These are phyloP conservation scores for Drosophila kuntzei DNA, from an alignment of 2,888 invertebrate species.

Conservation along the genomic window DNA sequence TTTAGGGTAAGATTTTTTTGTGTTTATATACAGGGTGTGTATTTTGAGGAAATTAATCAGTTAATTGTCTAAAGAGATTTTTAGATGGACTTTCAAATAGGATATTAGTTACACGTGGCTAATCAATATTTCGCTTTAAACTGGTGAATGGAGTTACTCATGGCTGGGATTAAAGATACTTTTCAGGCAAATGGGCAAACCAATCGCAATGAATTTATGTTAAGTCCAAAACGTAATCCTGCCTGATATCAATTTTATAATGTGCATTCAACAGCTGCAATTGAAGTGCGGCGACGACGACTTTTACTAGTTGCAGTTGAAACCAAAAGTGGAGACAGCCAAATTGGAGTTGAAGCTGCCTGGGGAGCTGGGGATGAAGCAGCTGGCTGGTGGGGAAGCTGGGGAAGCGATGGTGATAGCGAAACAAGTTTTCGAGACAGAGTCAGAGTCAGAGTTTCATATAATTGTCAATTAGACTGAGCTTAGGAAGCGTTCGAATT, in stretches of 20 bases:
- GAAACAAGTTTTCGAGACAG: constrained; percentile 56
- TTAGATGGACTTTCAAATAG: neutral
- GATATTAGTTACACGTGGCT: neutral
- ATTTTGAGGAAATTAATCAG: too few relatives aligned
- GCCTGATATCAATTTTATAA: constrained; percentile 70
- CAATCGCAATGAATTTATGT: constrained; percentile 67
- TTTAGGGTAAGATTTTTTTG: too few relatives aligned
- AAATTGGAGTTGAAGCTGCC: constrained; percentile 29
- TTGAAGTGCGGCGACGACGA: constrained; percentile 30
- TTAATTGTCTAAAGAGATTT: neutral
- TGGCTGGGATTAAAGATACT: constrained; percentile 16
- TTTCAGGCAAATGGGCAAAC: constrained; percentile 27
- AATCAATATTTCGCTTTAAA: neutral
- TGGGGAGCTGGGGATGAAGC: constrained; percentile 4
- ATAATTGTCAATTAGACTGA: constrained; percentile 72
- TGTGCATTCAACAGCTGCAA: constrained; percentile 64
- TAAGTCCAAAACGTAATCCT: constrained; percentile 65
- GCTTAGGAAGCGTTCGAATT: constrained; percentile 64
- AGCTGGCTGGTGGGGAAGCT: constrained; percentile 4
- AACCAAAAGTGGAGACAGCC: constrained; percentile 72
- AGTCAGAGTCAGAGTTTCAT: constrained; percentile 35
- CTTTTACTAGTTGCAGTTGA: constrained; percentile 73
- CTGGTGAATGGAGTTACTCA: constrained; percentile 6
- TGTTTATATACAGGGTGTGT: too few relatives aligned
- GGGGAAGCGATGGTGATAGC: constrained; percentile 43